Conservation (phyloP, 2,113 vertebrate species). For the Myotis lucifugus region DNA sequence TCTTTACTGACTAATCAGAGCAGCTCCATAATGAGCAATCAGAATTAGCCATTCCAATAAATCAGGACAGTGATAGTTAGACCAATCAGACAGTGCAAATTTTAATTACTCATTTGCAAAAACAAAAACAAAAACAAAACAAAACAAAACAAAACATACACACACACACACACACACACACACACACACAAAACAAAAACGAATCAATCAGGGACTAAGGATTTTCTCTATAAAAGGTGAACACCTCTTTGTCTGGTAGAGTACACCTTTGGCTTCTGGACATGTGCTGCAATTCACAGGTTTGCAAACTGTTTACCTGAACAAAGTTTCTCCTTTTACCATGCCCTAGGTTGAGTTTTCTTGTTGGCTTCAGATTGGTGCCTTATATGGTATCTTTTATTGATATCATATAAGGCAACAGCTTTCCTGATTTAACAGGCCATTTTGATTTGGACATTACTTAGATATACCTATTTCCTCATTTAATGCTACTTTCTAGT, state of each 20-base stretch:
- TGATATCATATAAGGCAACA: background rate
- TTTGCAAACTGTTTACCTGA: background rate
- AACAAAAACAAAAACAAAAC: no score
- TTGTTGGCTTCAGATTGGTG: background rate
- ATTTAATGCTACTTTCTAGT: conserved; percentile 3
- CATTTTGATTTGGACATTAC: background rate
- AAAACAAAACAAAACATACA: no score
- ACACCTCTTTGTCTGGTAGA: background rate
- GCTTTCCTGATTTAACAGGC: background rate
- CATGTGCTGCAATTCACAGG: background rate
- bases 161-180: no score
- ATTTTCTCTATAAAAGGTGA: background rate
- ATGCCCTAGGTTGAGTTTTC: background rate
- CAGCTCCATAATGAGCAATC: background rate
- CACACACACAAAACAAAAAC: background rate
- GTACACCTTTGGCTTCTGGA: background rate
- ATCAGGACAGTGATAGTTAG: background rate
- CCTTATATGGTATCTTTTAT: background rate
- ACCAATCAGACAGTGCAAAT: background rate
- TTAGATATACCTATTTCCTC: conserved; percentile 30
- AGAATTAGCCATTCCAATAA: background rate
- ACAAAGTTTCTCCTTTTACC: background rate
- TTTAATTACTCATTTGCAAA: background rate
- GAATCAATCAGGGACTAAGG: background rate
- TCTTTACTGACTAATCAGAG: background rate